Evolutionary conservation across 2,888 invertebrate species (phyloP).

Genomic region (Aromia moschata): DNA sequence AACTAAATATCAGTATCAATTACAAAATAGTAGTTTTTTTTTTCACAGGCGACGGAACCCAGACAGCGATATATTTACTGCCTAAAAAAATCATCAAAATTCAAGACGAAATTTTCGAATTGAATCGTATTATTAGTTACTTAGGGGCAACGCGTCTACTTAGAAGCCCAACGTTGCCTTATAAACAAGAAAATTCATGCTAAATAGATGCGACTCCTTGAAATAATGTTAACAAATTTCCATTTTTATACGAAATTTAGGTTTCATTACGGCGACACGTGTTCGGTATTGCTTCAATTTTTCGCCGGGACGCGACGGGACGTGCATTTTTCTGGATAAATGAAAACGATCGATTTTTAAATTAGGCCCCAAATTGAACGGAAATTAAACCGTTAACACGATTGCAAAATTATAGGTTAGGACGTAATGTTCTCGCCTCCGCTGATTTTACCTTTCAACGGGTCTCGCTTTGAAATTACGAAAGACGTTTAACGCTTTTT

Average conservation of each 20-base stretch:
- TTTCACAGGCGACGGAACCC: too few species aligned
- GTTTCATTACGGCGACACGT: conserved; percentile 33
- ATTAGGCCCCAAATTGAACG: conserved; percentile 30
- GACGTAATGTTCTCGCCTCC: conserved; percentile 18
- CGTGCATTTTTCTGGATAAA: conserved; percentile 23
- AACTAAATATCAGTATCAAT: too few species aligned
- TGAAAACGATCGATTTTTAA: conserved; percentile 32
- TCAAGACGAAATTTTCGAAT: too few species aligned
- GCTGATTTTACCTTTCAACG: conserved; percentile 19
- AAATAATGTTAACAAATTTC: conserved; percentile 32
- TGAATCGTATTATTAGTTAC: too few species aligned
- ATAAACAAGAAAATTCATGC: conserved; percentile 28
- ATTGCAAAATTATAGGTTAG: conserved; percentile 18
- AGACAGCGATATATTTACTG: too few species aligned
- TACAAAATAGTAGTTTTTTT: too few species aligned
- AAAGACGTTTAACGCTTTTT: too few species aligned
- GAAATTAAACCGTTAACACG: conserved; percentile 31
- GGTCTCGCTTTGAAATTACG: too few species aligned
- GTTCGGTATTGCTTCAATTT: conserved; percentile 23
- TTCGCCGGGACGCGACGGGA: conserved; percentile 18
- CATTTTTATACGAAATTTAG: conserved; percentile 32
- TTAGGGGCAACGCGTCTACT: too few species aligned
- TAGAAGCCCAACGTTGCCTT: neutral
- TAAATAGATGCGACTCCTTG: conserved; percentile 28
- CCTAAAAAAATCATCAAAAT: too few species aligned